Percentiles rank a stretch among this genome's conserved stretches.
These are phyloP conservation scores for Protobothrops flavoviridis DNA, from an alignment of 2,113 vertebrate species.

Conservation along the genomic window DNA sequence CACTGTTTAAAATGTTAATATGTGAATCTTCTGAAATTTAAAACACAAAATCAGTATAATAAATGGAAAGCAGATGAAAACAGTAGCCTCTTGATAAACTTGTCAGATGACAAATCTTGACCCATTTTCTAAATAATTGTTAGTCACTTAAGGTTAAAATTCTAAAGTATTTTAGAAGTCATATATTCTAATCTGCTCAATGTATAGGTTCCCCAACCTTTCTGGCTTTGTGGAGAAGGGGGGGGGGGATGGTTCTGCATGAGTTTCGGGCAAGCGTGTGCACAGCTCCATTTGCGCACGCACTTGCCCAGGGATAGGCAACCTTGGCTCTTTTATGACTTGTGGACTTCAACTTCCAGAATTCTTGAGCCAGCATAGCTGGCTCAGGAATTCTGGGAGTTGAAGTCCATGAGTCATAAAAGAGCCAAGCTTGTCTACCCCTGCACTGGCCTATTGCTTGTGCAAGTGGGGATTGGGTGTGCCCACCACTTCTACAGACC, in stretches of 20 bases:
- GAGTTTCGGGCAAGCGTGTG: background rate
- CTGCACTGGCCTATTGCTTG: too few species aligned
- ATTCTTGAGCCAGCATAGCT: too few species aligned
- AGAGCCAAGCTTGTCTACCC: too few species aligned
- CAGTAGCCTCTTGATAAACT: background rate
- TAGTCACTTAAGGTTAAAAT: background rate
- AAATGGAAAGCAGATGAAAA: constrained; percentile 33
- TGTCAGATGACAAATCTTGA: background rate
- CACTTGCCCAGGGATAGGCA: too few species aligned
- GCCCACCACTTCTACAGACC: background rate
- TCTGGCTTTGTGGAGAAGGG: too few species aligned
- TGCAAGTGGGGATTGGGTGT: background rate
- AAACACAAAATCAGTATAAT: constrained; percentile 50
- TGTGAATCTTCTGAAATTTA: constrained; percentile 72
- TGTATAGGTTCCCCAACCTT: background rate
- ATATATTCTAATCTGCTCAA: background rate
- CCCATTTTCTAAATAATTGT: background rate
- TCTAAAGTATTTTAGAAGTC: background rate
- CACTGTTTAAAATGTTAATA: constrained; percentile 41
- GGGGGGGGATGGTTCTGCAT: background rate
- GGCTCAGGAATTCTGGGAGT: too few species aligned
- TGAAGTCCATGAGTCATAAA: too few species aligned
- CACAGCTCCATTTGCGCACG: background rate
- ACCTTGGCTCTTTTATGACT: too few species aligned
- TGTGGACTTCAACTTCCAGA: too few species aligned